Conservation (phyloP, 2,888 invertebrate species). For the Laspeyria flexula region DNA sequence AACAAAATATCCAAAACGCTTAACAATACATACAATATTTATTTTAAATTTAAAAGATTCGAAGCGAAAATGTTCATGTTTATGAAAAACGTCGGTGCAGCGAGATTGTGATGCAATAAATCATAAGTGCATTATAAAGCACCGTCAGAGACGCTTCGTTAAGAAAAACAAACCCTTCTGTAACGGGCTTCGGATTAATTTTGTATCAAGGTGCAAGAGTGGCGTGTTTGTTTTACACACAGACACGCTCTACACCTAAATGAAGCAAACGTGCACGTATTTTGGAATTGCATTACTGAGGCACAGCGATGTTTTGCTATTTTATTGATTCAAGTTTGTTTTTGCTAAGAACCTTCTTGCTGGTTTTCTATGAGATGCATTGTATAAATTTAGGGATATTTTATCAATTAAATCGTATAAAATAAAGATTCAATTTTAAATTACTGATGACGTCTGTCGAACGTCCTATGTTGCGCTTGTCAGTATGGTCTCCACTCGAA, state of each 20-base stretch:
- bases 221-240: slow-evolving; percentile 22
- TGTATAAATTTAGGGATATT: too few species aligned
- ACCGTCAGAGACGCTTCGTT: slow-evolving; percentile 65
- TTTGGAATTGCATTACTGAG: not conserved
- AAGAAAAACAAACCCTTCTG: slow-evolving; percentile 69
- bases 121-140: slow-evolving; percentile 74
- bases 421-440: too few species aligned
- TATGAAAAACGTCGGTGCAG: slow-evolving; percentile 52
- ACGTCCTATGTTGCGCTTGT: too few species aligned
- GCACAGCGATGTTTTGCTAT: not conserved
- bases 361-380: too few species aligned
- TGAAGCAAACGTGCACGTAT: not conserved
- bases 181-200: slow-evolving; percentile 32
- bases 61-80: slow-evolving; percentile 46
- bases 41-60: too few species aligned
- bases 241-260: slow-evolving; percentile 7
- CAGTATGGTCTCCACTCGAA: too few species aligned
- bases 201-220: slow-evolving; percentile 36
- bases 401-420: too few species aligned
- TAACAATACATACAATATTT: too few species aligned
- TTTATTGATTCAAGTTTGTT: too few species aligned
- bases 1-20: too few species aligned
- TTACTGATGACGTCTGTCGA: too few species aligned
- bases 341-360: too few species aligned
- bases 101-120: slow-evolving; percentile 67